Evolutionary conservation across 2,113 vertebrate genomes (phyloP), one percentile per base, ranked within the genome.

Genomic region (Misgurnus anguillicaudatus): DNA sequence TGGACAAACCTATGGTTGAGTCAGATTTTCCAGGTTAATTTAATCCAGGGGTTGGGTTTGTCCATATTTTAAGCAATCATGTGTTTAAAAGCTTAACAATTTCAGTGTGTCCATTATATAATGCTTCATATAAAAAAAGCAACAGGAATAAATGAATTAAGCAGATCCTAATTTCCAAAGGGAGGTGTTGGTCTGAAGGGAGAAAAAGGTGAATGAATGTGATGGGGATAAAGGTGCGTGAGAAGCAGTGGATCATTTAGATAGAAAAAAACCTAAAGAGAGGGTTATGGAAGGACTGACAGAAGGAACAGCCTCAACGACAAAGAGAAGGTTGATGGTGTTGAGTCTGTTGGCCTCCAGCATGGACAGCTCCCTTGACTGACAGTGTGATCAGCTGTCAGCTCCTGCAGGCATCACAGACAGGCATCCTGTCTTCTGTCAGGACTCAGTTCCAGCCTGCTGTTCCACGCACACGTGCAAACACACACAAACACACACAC

Each of bases 381-480:
- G 95, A 95, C 94, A 94, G 95, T 92, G 91, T 91, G 89, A 91
- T 93, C 93, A 91, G 92, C 95, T 96, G 96, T 97, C 96, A 95
- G 93, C 91, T 93, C 81, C 6, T 94, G 93, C 94, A 94, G 94
- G 89, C 96, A 91, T 95, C 93, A 94, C 95, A 93, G 93, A 95
- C 94, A 94, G 92, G 93, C 91, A 93, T 85, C 89, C 89, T 95
- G 95, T 95, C 94, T 94, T 94, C 95, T 96, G 97, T 96, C 97
- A 98, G 93, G 90, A 86, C 94, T 95, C 93, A 90, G 96, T 98
- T 97, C 94, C 95, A 95, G 94, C 95, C 95, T 94, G 94, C 92
- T 97, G 96, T 97, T 93, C 94, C 94, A 69, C 21, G 95, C 94
- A 93, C 90, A 96, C 92, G 94, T 91, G 87, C 87, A 87, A 78